Evolutionary conservation across 2,113 vertebrate species (phyloP).

Genomic region (Amphiprion ocellaris): DNA sequence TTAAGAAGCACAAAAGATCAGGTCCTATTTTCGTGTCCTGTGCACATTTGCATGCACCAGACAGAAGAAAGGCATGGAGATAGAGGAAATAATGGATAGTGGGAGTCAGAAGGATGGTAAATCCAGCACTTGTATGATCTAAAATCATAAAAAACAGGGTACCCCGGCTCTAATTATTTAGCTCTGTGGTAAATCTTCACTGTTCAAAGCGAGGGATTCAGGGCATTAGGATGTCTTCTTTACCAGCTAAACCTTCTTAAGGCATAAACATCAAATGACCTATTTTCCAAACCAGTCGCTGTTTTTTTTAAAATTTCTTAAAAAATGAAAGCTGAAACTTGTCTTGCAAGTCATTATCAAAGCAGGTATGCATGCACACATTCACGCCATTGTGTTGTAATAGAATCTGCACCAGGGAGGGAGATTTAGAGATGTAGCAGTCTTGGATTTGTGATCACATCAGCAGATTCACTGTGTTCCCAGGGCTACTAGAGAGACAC

Average conservation of each 20-base stretch:
- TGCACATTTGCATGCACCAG: too few relatives aligned
- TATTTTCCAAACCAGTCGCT: slow-evolving; percentile 21
- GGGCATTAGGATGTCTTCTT: slow-evolving; percentile 29
- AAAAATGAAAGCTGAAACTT: slow-evolving; percentile 22
- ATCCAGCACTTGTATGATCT: too few relatives aligned
- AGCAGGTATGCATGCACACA: background rate
- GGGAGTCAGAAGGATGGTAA: too few relatives aligned
- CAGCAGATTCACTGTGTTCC: slow-evolving; percentile 14
- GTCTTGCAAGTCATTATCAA: slow-evolving; percentile 24
- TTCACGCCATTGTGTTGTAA: slow-evolving; percentile 16
- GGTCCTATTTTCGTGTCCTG: too few relatives aligned
- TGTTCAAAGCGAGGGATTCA: slow-evolving; percentile 2
- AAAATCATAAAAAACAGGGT: background rate
- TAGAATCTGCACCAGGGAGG: slow-evolving; percentile 19
- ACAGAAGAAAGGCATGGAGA: too few relatives aligned
- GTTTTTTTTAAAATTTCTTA: slow-evolving; percentile 2
- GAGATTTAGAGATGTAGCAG: slow-evolving; percentile 18
- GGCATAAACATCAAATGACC: slow-evolving; percentile 50
- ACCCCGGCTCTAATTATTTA: background rate
- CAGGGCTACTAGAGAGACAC: slow-evolving; percentile 13
- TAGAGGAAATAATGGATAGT: too few relatives aligned
- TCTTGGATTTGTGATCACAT: slow-evolving; percentile 29
- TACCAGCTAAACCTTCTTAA: slow-evolving; percentile 23
- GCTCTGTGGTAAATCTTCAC: slow-evolving; percentile 6
- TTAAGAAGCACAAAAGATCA: too few relatives aligned